Conservation (phyloP, 2,888 invertebrate species). For the Unio pictorum region DNA sequence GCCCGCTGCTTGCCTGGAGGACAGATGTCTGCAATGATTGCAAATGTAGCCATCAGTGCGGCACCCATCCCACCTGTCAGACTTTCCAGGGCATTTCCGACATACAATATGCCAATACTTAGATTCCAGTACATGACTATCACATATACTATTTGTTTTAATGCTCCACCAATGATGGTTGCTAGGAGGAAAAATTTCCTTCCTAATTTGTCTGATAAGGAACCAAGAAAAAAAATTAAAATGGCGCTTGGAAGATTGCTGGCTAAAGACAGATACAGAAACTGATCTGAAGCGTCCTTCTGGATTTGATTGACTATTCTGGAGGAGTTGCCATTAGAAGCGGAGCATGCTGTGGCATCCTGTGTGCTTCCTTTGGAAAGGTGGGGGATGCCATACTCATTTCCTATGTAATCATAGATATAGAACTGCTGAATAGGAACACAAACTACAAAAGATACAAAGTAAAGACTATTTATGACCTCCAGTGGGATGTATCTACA, state of each 20-base stretch:
- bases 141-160: conserved; percentile 14
- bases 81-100: conserved; percentile 17
- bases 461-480: too few relatives aligned
- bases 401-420: too few relatives aligned
- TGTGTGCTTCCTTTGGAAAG: too few relatives aligned
- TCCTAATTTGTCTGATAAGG: conserved; percentile 17
- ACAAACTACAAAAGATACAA: too few relatives aligned
- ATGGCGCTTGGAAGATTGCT: conserved; percentile 8
- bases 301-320: background rate
- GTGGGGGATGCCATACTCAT: too few relatives aligned
- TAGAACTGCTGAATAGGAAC: too few relatives aligned
- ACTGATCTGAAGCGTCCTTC: conserved; percentile 2
- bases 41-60: conserved; percentile 24
- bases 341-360: too few relatives aligned
- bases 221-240: conserved; percentile 17
- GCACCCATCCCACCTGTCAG: conserved; percentile 27
- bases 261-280: conserved; percentile 7
- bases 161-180: conserved; percentile 12
- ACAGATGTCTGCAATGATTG: conserved; percentile 26
- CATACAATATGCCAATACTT: conserved; percentile 5
- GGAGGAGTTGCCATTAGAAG: too few relatives aligned
- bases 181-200: conserved; percentile 19
- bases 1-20: conserved; percentile 16
- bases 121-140: conserved; percentile 7
- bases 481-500: too few relatives aligned